A percentile compares a stretch with the other conserved stretches of the same genome.
These are phyloP conservation scores for Priocnemis perturbator DNA, from an alignment of 2,888 invertebrate species.

Conservation along the genomic window DNA sequence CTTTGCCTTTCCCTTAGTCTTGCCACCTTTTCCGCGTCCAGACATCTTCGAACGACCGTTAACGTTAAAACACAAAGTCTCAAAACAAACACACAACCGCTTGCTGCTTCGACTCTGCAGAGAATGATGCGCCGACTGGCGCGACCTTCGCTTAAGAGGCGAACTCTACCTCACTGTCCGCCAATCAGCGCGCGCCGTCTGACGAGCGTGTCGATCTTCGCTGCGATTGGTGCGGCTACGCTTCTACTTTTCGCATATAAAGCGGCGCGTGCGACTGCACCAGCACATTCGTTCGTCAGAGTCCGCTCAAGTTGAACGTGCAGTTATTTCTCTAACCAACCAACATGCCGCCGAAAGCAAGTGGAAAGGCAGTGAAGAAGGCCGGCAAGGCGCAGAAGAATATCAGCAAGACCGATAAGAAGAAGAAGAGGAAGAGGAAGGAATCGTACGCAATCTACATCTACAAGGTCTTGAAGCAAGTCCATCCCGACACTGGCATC, in stretches of 20 bases:
- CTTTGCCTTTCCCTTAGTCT: slow-evolving; percentile 76
- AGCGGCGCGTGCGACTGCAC: too few relatives aligned
- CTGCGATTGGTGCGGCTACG: not conserved
- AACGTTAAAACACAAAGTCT: too few relatives aligned
- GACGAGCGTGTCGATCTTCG: not conserved
- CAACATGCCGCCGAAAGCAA: slow-evolving; percentile 55
- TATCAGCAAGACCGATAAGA: slow-evolving; percentile 71
- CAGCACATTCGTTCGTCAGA: too few relatives aligned
- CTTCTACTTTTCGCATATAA: too few relatives aligned
- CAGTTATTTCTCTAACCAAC: not conserved
- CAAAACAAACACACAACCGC: too few relatives aligned
- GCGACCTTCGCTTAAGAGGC: not conserved
- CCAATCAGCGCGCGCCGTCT: not conserved
- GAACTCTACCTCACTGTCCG: not conserved
- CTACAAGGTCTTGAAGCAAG: slow-evolving; percentile 78
- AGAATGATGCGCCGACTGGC: not conserved
- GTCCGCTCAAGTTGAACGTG: not conserved
- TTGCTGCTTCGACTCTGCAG: too few relatives aligned
- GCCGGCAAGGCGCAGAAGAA: slow-evolving; percentile 69
- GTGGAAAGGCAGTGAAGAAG: slow-evolving; percentile 53
- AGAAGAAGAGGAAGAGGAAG: slow-evolving; percentile 69
- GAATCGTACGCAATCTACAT: slow-evolving; percentile 76
- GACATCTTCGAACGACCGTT: slow-evolving; percentile 43
- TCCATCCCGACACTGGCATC: slow-evolving; percentile 77
- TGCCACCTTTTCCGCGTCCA: slow-evolving; percentile 63